phyloP scores from a whole-genome alignment of 2,888 invertebrate species.

The Acronicta psi region DNA sequence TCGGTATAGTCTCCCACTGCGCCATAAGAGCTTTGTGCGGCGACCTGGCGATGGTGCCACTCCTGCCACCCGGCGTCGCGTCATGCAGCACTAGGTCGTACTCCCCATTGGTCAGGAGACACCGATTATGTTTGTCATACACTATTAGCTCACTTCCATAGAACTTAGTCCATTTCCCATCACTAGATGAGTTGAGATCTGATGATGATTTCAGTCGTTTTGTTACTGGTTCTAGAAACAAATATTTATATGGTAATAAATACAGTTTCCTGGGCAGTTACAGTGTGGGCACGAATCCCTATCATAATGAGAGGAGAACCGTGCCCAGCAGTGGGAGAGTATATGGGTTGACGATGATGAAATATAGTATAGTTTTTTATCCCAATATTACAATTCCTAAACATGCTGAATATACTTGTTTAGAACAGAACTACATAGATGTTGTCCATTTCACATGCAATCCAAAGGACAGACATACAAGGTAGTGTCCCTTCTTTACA shows the following conservation, averaged over 20 bases:
- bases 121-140: constrained; percentile 96
- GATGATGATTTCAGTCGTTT: constrained; percentile 91
- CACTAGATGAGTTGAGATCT: constrained; percentile 70
- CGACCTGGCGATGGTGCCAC: constrained; percentile 80
- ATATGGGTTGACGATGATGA: too few species aligned
- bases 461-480: too few species aligned
- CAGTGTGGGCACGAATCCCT: too few species aligned
- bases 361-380: too few species aligned
- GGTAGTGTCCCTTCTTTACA: too few species aligned
- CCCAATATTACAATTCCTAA: too few species aligned
- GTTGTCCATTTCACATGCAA: too few species aligned
- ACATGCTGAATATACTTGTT: constrained; percentile 15
- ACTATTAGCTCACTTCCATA: constrained; percentile 95
- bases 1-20: constrained; percentile 90
- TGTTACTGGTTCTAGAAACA: constrained; percentile 90
- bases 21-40: constrained; percentile 87
- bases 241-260: too few species aligned
- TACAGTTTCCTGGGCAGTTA: too few species aligned
- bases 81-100: constrained; percentile 96
- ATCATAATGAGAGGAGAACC: too few species aligned
- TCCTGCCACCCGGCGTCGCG: constrained; percentile 91
- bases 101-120: constrained; percentile 95
- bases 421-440: too few species aligned
- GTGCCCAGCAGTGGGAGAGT: too few species aligned
- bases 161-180: constrained; percentile 88